Percentiles rank a stretch among this genome's conserved stretches.
phyloP scores from a whole-genome alignment of 2,888 invertebrate species.

The Trypoxylon attenuatum region DNA sequence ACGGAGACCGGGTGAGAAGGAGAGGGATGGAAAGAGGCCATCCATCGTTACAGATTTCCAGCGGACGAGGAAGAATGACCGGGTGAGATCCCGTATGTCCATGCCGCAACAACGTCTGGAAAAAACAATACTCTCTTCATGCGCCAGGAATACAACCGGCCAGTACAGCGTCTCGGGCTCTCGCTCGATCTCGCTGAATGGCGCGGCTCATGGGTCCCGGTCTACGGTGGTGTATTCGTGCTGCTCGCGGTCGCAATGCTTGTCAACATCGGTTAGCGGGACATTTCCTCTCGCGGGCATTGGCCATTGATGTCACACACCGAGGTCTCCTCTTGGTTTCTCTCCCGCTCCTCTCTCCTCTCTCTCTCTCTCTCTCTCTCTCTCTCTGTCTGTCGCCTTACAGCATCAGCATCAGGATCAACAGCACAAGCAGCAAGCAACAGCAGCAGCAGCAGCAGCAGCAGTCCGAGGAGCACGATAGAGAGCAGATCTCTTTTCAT shows the following conservation, averaged over 20 bases:
- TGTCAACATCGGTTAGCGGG: constrained; percentile 73
- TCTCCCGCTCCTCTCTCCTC: constrained; percentile 3
- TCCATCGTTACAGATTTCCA: constrained; percentile 49
- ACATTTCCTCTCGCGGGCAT: constrained; percentile 72
- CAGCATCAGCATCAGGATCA: no score
- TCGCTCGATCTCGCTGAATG: constrained; percentile 46
- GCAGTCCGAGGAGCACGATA: constrained; percentile 15
- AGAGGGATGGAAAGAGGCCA: background rate
- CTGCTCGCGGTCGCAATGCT: constrained; percentile 67
- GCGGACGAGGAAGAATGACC: constrained; percentile 29
- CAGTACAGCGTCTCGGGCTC: constrained; percentile 10
- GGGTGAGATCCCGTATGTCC: constrained; percentile 23
- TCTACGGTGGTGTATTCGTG: constrained; percentile 20
- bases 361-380: constrained; percentile 7
- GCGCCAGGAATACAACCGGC: constrained; percentile 19
- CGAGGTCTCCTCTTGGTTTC: constrained; percentile 37
- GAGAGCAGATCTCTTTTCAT: constrained; percentile 44
- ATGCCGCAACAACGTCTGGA: constrained; percentile 44
- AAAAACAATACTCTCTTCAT: constrained; percentile 59
- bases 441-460: no score
- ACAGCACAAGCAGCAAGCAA: no score
- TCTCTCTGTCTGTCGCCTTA: constrained; percentile 15
- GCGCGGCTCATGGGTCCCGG: constrained; percentile 20
- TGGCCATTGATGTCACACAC: constrained; percentile 70
- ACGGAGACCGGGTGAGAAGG: constrained; percentile 21